Evolutionary conservation across 2,888 invertebrate species (phyloP).

Genomic region (Scaptodrosophila latifasciaeformis): DNA sequence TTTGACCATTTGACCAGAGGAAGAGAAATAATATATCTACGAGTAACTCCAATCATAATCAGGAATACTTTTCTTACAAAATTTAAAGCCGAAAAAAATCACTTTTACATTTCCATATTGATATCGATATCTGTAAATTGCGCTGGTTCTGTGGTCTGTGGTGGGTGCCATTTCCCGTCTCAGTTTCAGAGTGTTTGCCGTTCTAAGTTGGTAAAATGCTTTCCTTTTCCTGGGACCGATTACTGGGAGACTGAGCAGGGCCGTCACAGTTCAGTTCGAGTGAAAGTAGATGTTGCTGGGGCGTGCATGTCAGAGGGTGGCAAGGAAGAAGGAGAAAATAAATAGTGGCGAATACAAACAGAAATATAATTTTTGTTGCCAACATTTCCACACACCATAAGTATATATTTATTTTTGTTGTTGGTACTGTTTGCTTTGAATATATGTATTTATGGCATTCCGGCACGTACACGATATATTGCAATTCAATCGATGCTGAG

Average conservation of each 20-base stretch:
- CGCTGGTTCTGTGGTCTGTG: too few relatives aligned
- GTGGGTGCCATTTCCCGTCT: slow-evolving; percentile 2
- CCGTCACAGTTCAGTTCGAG: too few relatives aligned
- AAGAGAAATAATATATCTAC: neutral
- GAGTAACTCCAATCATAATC: slow-evolving; percentile 5
- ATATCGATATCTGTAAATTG: too few relatives aligned
- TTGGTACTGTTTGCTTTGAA: neutral
- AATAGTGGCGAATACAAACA: slow-evolving; percentile 64
- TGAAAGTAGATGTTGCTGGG: too few relatives aligned
- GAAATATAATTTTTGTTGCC: slow-evolving; percentile 67
- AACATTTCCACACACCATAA: slow-evolving; percentile 28
- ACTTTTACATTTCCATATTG: too few relatives aligned
- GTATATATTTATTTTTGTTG: neutral
- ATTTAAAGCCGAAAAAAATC: too few relatives aligned
- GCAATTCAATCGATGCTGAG: slow-evolving; percentile 48
- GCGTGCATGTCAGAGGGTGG: too few relatives aligned
- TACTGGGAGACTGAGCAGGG: too few relatives aligned
- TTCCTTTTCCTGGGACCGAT: too few relatives aligned
- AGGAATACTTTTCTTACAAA: too few relatives aligned
- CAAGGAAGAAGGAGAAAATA: slow-evolving; percentile 35
- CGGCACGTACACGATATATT: slow-evolving; percentile 67
- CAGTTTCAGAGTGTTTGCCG: slow-evolving; percentile 8
- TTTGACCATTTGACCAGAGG: slow-evolving; percentile 31
- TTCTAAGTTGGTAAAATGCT: slow-evolving; percentile 38
- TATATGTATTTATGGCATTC: slow-evolving; percentile 60